Base-by-base conservation (phyloP, 2,113 vertebrate species). In the Gymnobelideus leadbeateri region DNA sequence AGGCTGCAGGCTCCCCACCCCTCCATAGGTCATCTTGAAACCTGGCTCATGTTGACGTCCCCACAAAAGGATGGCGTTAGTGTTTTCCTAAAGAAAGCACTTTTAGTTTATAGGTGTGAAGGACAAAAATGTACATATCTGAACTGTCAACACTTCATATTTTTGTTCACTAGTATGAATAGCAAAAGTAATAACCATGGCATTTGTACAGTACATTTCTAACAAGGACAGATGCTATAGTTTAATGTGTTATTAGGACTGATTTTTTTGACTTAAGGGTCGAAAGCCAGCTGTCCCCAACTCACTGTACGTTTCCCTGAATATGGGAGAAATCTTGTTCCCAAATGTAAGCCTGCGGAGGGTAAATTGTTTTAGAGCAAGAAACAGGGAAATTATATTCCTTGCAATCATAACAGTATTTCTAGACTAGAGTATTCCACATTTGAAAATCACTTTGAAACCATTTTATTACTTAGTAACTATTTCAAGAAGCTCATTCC, bases 371-470 rank as follows among this genome's bases (percentile, higher is more conserved):
- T 84, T 84, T 43, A 43, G 19, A 84, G n/a, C 6, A 23, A 84
- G n/a, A 77, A 43, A 77, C 26, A 57, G 26, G 55, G 55, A 28
- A 57, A 57, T 93, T 57, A 46, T 51, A 3, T 46, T 93, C 91
- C 46, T 92, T 94, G 92, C 92, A 95, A 61, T 43, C 96, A n/a
- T 31, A 97, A 51, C 28, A 93, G 94, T 8, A 55, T 47, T 93
- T 91, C 54, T 51, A 51, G 53, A 94, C 51, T 51, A 51, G 53
- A 94, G 94, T 43, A 92, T 89, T 68, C 94, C 89, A 93, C 92
- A 96, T 97, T 55, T 93, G 46, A 94, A 95, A 91, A 77, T 92
- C 93, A 93, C 89, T 92, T 91, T 94, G 91, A 68, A 46, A 93
- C 89, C 31, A 94, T 90, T 94, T 93, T 49, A 94, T 46, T 84